Conservation (phyloP, 2,797 vertebrate genomes). For the Falco peregrinus region DNA sequence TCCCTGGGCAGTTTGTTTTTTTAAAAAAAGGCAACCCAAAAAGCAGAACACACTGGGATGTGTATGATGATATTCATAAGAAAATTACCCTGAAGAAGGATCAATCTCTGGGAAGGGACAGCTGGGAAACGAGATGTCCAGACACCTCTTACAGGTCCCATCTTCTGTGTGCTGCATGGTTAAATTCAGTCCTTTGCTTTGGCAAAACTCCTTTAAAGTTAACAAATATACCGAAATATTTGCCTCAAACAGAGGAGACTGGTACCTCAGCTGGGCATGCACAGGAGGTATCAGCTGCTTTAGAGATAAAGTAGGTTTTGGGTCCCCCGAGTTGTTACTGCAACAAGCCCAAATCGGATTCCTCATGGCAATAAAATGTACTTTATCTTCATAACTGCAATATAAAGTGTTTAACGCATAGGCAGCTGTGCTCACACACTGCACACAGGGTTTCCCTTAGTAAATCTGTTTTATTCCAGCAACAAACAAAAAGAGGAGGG, state of each 20-base stretch:
- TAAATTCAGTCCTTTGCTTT: not conserved
- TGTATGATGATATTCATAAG: not conserved
- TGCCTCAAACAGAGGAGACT: not conserved
- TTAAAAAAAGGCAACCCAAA: not conserved
- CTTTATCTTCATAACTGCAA: not conserved
- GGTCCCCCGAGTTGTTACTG: not conserved
- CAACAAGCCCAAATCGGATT: not conserved
- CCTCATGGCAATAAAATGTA: not conserved
- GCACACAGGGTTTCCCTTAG: not conserved
- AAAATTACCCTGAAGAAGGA: not conserved
- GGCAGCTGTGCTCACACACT: accelerated
- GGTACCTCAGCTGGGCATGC: not conserved
- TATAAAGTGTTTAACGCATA: not conserved
- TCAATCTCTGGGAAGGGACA: not conserved
- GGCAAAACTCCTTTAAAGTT: not conserved
- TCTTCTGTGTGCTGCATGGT: not conserved
- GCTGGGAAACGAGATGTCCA: not conserved
- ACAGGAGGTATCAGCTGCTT: not conserved
- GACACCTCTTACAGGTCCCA: not conserved
- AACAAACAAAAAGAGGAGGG: not conserved
- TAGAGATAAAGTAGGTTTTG: not conserved
- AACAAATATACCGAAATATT: not conserved
- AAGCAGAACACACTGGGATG: not conserved
- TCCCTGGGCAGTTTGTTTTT: not conserved
- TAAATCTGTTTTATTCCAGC: not conserved